A percentile compares a stretch with the other conserved stretches of the same genome.
Evolutionary conservation across 2,888 invertebrate species (phyloP).

Genomic region (Drosophila buzzatii): DNA sequence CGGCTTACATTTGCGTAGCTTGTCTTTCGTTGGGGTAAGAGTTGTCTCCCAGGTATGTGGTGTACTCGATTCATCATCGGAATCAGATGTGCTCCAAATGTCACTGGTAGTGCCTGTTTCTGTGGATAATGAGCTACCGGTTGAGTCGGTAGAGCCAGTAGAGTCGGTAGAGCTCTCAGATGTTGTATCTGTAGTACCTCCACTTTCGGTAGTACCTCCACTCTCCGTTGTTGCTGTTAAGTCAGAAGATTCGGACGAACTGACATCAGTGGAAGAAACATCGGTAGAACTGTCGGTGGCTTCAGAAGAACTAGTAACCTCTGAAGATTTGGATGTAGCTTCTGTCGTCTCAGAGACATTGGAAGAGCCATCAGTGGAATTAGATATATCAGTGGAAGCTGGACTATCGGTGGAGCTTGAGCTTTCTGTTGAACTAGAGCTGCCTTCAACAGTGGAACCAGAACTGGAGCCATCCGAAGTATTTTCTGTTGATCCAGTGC

Average conservation of each 20-base stretch:
- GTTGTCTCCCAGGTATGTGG: constrained; percentile 86
- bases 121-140: constrained; percentile 64
- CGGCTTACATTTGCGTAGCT: constrained; percentile 87
- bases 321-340: constrained; percentile 8
- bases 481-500: constrained; percentile 33
- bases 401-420: constrained; percentile 20
- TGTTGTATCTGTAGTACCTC: constrained; percentile 36
- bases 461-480: constrained; percentile 18
- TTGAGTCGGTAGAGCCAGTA: constrained; percentile 59
- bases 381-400: constrained; percentile 13
- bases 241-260: constrained; percentile 30
- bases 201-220: constrained; percentile 49
- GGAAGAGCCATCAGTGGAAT: constrained; percentile 14
- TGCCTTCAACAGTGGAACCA: constrained; percentile 23
- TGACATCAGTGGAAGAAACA: constrained; percentile 22
- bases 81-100: constrained; percentile 83
- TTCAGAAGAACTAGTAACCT: not conserved
- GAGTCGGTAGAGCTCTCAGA: constrained; percentile 57
- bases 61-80: constrained; percentile 85
- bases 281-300: constrained; percentile 15
- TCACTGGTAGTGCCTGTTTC: constrained; percentile 79
- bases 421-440: constrained; percentile 28
- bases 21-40: constrained; percentile 85
- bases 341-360: constrained; percentile 10
- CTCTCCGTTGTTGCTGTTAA: constrained; percentile 35